These are phyloP conservation scores for Illadopsis cleaveri DNA, from an alignment of 2,113 vertebrate species.

Conservation along the genomic window DNA sequence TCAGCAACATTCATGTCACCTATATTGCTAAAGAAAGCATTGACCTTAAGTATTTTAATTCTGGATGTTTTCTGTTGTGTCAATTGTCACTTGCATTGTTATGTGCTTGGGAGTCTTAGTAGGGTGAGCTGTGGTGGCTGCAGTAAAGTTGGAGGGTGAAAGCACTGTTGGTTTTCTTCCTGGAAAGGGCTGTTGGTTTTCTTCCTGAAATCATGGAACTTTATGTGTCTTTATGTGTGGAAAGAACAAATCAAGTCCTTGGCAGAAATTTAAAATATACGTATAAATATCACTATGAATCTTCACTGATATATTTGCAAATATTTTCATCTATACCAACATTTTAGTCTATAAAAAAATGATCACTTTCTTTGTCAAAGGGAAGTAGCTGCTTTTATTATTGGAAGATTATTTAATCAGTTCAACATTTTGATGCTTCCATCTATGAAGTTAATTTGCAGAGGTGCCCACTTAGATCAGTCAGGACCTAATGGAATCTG, in stretches of 20 bases:
- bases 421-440: neutral
- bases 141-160: neutral
- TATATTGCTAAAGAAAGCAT: neutral
- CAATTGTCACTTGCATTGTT: neutral
- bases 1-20: neutral
- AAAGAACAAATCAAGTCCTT: neutral
- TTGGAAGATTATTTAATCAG: neutral
- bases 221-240: neutral
- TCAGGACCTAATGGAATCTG: neutral
- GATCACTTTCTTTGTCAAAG: neutral
- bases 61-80: neutral
- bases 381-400: neutral
- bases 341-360: neutral
- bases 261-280: neutral
- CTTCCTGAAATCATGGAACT: neutral
- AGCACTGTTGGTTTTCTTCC: neutral
- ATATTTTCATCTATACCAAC: neutral
- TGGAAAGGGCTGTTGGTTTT: neutral
- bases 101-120: neutral
- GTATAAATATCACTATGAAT: neutral
- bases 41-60: neutral
- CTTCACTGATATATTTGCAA: neutral
- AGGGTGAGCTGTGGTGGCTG: neutral
- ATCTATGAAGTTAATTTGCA: neutral
- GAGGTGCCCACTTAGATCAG: neutral